phyloP scores from a whole-genome alignment of 2,113 vertebrate species.

The Cairina moschata region DNA sequence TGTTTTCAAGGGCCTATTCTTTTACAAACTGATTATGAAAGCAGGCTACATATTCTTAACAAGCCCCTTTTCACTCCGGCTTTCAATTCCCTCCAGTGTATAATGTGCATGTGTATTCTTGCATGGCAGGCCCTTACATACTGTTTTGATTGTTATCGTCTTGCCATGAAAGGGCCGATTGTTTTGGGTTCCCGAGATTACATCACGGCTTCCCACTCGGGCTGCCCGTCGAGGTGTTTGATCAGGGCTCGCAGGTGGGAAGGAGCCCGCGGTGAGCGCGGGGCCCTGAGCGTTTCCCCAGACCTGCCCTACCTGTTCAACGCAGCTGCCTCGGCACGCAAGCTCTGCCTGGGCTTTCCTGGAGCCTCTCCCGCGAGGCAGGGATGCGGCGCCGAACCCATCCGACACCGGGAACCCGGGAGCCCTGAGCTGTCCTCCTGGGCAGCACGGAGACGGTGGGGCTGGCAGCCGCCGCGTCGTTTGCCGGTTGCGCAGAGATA shows the following conservation, averaged over 20 bases:
- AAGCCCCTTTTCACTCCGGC: slow-evolving; percentile 64
- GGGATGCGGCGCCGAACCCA: not conserved
- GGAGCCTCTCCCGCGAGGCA: not conserved
- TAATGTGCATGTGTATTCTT: slow-evolving; percentile 75
- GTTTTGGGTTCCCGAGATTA: slow-evolving; percentile 65
- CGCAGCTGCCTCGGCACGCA: slow-evolving; percentile 55
- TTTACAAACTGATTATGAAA: slow-evolving; percentile 51
- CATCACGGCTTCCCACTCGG: slow-evolving; percentile 72
- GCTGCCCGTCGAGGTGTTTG: slow-evolving; percentile 73
- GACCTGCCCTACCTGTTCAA: slow-evolving; percentile 62
- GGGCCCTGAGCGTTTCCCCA: slow-evolving; percentile 45
- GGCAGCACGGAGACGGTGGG: too few relatives aligned
- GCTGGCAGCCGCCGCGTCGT: fast-evolving
- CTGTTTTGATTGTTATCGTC: slow-evolving; percentile 78
- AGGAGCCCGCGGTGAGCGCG: slow-evolving; percentile 55
- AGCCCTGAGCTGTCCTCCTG: not conserved
- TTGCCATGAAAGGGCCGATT: slow-evolving; percentile 77
- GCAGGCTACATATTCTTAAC: slow-evolving; percentile 63
- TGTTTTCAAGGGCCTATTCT: slow-evolving; percentile 71
- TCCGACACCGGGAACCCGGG: too few relatives aligned
- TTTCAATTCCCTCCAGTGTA: slow-evolving; percentile 54
- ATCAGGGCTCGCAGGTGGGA: slow-evolving; percentile 76
- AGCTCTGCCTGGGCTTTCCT: not conserved
- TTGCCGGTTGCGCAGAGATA: not conserved
- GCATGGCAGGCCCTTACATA: slow-evolving; percentile 76